Conservation (phyloP, 2,888 invertebrate genomes). For the Dynastes maya region DNA sequence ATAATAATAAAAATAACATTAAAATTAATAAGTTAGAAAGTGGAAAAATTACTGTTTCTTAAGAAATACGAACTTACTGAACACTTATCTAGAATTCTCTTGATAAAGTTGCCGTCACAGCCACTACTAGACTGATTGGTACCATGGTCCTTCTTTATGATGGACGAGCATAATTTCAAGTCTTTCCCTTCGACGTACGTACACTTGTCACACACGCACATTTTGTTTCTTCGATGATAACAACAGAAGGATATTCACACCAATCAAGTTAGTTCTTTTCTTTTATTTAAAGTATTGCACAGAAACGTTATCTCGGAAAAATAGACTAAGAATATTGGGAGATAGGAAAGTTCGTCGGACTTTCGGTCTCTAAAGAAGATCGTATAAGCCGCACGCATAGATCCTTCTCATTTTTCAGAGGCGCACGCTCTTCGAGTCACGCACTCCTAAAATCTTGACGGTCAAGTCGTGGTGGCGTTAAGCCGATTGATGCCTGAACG, state of each 20-base stretch:
- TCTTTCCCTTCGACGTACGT: constrained; percentile 21
- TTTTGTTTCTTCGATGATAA: background rate
- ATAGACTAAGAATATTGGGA: constrained; percentile 11
- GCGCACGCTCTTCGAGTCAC: constrained; percentile 45
- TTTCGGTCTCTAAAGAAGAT: constrained; percentile 17
- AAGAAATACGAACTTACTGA: constrained; percentile 35
- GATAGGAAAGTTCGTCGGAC: background rate
- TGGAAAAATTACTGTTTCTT: background rate
- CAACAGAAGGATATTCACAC: background rate
- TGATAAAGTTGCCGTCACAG: constrained; percentile 37
- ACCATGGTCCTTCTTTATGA: constrained; percentile 25
- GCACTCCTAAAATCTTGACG: constrained; percentile 41
- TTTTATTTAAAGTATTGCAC: constrained; percentile 11
- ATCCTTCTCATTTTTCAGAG: constrained; percentile 18
- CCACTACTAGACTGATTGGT: constrained; percentile 39
- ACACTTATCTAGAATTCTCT: constrained; percentile 38
- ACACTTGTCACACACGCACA: constrained; percentile 41
- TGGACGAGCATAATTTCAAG: constrained; percentile 23
- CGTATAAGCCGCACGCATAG: constrained; percentile 6
- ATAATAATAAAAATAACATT: too few species aligned
- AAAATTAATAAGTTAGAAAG: too few species aligned
- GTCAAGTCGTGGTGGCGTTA: constrained; percentile 21
- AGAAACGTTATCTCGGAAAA: background rate
- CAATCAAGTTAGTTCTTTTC: background rate
- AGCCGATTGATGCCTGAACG: constrained; percentile 23